Conservation (phyloP, 2,888 invertebrate species). For the Embidobia sp. region DNA sequence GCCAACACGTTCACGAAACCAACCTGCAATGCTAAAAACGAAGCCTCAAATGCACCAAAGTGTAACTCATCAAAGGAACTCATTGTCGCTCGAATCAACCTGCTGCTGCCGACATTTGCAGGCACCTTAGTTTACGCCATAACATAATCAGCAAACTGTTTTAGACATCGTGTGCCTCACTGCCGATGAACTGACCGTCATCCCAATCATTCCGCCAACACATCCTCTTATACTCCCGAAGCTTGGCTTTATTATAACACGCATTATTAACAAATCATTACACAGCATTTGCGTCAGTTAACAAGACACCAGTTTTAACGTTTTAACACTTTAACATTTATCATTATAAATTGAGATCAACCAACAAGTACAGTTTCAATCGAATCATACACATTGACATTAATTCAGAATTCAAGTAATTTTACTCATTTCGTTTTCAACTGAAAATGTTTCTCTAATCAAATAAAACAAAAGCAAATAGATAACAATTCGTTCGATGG, state of each 20-base stretch:
- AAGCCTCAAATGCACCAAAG: conserved; percentile 22
- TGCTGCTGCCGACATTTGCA: conserved; percentile 74
- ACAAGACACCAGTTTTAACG: conserved; percentile 38
- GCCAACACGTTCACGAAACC: too few species aligned
- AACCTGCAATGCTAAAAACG: conserved; percentile 26
- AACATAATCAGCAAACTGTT: too few species aligned
- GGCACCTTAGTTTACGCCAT: conserved; percentile 57
- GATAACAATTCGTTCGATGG: too few species aligned
- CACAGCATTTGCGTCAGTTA: conserved; percentile 43
- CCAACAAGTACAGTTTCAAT: too few species aligned
- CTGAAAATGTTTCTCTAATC: too few species aligned
- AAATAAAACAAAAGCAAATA: too few species aligned
- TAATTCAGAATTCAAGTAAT: too few species aligned
- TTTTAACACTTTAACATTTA: too few species aligned
- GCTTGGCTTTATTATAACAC: conserved; percentile 77
- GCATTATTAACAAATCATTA: conserved; percentile 72
- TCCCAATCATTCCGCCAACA: conserved; percentile 78
- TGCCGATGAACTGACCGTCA: conserved; percentile 64
- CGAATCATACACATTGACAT: too few species aligned
- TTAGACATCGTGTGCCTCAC: too few species aligned
- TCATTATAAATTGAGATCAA: too few species aligned
- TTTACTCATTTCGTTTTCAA: too few species aligned
- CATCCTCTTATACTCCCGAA: conserved; percentile 75
- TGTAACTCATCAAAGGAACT: conserved; percentile 12
- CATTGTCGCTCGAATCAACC: conserved; percentile 67